Conservation (phyloP, 2,888 invertebrate species). For the Euplagia quadripunctaria region DNA sequence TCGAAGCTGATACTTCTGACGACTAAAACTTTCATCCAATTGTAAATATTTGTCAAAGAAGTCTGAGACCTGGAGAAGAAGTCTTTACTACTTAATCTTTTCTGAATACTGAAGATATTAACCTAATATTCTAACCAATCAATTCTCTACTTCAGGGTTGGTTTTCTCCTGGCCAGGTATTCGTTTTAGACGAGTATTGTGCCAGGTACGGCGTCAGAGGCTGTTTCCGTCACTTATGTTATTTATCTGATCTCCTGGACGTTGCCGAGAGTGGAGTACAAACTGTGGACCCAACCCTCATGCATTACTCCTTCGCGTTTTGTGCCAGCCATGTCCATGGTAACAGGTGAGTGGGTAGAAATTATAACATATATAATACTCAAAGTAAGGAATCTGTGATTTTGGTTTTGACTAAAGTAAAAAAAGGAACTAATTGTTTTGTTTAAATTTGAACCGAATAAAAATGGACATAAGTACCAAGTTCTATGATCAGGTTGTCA, state of each 20-base stretch:
- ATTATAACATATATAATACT: neutral
- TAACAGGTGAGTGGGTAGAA: conserved; percentile 91
- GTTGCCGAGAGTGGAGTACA: conserved; percentile 96
- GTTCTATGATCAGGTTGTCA: neutral
- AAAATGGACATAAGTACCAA: neutral
- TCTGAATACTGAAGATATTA: neutral
- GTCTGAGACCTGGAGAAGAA: no score
- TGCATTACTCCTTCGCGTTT: conserved; percentile 99
- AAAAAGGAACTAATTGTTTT: neutral
- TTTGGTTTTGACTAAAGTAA: neutral
- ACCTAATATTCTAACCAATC: neutral
- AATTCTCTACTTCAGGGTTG: conserved; percentile 91
- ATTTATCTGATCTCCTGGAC: conserved; percentile 97
- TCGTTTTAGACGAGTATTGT: conserved; percentile 99
- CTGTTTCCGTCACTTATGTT: conserved; percentile 98
- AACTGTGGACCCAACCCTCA: conserved; percentile 99
- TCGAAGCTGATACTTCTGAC: no score
- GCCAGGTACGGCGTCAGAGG: conserved; percentile 99
- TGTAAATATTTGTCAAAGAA: no score
- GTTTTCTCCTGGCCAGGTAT: conserved; percentile 99
- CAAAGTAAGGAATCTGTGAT: neutral
- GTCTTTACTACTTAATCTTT: no score
- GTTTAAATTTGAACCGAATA: neutral
- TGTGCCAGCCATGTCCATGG: conserved; percentile 99
- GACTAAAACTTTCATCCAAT: no score